Percentiles rank a stretch among this genome's conserved stretches.
These are phyloP conservation scores for Phymanthus crucifer DNA, from an alignment of 92 coral and sea anemone genomes.

Conservation along the genomic window DNA sequence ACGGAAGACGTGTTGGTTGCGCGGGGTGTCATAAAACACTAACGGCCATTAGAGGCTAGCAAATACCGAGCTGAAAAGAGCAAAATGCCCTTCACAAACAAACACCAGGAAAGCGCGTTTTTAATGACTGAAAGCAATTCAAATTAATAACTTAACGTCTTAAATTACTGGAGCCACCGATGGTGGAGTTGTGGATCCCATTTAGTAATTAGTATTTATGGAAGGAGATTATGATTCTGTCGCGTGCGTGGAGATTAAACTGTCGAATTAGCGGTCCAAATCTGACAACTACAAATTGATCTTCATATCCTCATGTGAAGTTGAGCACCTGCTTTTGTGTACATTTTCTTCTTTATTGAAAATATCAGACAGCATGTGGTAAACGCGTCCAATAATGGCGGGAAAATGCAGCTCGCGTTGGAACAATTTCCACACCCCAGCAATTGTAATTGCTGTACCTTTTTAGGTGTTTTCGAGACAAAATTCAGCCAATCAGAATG, in stretches of 20 bases:
- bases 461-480: conserved; percentile 5
- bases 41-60: background rate
- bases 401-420: conserved; percentile 30
- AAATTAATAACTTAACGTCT: background rate
- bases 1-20: conserved; percentile 1
- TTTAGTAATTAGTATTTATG: background rate
- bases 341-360: conserved; percentile 36
- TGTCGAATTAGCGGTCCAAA: conserved; percentile 13
- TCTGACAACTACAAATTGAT: conserved; percentile 20
- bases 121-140: background rate
- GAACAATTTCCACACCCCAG: conserved; percentile 24
- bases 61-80: background rate
- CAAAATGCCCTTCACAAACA: background rate
- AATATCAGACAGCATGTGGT: conserved; percentile 47
- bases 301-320: conserved; percentile 34
- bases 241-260: conserved; percentile 21
- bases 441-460: background rate
- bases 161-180: background rate
- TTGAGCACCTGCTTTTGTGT: conserved; percentile 38
- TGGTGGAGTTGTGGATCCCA: background rate
- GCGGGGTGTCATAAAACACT: background rate
- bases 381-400: conserved; percentile 33
- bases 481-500: background rate
- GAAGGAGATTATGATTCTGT: conserved; percentile 5
- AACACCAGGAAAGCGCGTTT: background rate